Percentiles rank a stretch among this genome's conserved stretches.
Evolutionary conservation across 2,797 vertebrate species (phyloP).

Genomic region (Gobionotothen gibberifrons): DNA sequence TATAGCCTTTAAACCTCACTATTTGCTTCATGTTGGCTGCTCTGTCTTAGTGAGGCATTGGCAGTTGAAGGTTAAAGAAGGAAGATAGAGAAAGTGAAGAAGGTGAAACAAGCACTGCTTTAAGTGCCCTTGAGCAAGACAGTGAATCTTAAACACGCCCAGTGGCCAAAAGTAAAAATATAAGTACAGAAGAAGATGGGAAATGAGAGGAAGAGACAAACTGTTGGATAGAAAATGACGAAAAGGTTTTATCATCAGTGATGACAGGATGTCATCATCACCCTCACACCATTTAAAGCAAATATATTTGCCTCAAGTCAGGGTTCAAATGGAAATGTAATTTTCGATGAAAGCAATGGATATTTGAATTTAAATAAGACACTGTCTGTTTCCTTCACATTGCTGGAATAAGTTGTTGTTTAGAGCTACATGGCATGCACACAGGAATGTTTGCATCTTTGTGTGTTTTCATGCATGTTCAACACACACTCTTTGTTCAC

Average conservation of each 20-base stretch:
- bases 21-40: neutral
- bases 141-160: conserved; percentile 19
- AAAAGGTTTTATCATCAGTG: conserved; percentile 68
- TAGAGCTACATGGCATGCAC: neutral
- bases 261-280: conserved; percentile 70
- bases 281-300: conserved; percentile 27
- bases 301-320: conserved; percentile 47
- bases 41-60: conserved; percentile 13
- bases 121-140: conserved; percentile 33
- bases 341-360: conserved; percentile 27
- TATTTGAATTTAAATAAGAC: conserved; percentile 15
- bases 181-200: conserved; percentile 39
- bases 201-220: conserved; percentile 35
- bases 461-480: neutral
- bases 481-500: conserved; percentile 10
- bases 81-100: neutral
- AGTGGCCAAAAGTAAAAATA: conserved; percentile 25
- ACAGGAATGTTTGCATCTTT: neutral
- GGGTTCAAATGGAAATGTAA: conserved; percentile 40
- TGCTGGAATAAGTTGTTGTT: conserved; percentile 9
- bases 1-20: neutral
- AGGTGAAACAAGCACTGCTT: conserved; percentile 29
- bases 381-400: conserved; percentile 1
- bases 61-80: conserved; percentile 18
- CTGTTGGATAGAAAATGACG: conserved; percentile 53